A percentile compares a stretch with the other conserved stretches of the same genome.
These are phyloP conservation scores for Aphelenchoides fujianensis DNA, from an alignment of 1,140 invertebrate genomes.

Conservation along the genomic window DNA sequence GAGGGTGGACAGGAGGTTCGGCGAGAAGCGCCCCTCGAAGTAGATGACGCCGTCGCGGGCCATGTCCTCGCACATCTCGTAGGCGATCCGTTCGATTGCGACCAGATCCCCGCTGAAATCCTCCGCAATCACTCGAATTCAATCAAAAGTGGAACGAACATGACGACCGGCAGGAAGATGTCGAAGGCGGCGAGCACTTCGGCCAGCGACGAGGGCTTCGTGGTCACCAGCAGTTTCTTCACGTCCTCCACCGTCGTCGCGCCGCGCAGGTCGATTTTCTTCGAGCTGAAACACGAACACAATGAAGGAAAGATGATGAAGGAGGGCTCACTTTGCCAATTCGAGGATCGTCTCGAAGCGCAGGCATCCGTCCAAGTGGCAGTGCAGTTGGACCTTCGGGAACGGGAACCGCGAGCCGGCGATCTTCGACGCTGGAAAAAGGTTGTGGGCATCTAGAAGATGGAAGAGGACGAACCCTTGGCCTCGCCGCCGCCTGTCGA, in stretches of 20 bases:
- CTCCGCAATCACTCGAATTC: slow-evolving; percentile 22
- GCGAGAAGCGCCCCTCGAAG: slow-evolving; percentile 68
- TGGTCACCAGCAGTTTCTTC: slow-evolving; percentile 53
- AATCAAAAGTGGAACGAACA: too few species aligned
- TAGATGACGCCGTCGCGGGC: slow-evolving; percentile 66
- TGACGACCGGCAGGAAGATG: slow-evolving; percentile 64
- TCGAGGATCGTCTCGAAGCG: slow-evolving; percentile 66
- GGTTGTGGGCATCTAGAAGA: too few species aligned
- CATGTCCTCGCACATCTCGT: slow-evolving; percentile 69
- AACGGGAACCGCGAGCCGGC: slow-evolving; percentile 5
- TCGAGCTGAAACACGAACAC: slow-evolving; percentile 43
- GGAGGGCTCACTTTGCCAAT: slow-evolving; percentile 63
- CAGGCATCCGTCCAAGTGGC: slow-evolving; percentile 67
- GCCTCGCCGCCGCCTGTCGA: too few species aligned
- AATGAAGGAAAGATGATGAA: slow-evolving; percentile 3
- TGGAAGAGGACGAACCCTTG: too few species aligned
- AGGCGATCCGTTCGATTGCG: slow-evolving; percentile 68
- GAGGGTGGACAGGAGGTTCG: slow-evolving; percentile 62
- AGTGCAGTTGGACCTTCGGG: slow-evolving; percentile 67
- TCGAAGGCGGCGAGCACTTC: slow-evolving; percentile 65
- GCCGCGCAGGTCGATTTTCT: slow-evolving; percentile 52
- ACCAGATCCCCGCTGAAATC: slow-evolving; percentile 65
- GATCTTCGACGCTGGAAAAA: too few species aligned
- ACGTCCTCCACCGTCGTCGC: slow-evolving; percentile 62
- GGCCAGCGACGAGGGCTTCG: slow-evolving; percentile 48